phyloP scores from a whole-genome alignment of 1,140 invertebrate genomes.

The Atopsyche davidsoni region DNA sequence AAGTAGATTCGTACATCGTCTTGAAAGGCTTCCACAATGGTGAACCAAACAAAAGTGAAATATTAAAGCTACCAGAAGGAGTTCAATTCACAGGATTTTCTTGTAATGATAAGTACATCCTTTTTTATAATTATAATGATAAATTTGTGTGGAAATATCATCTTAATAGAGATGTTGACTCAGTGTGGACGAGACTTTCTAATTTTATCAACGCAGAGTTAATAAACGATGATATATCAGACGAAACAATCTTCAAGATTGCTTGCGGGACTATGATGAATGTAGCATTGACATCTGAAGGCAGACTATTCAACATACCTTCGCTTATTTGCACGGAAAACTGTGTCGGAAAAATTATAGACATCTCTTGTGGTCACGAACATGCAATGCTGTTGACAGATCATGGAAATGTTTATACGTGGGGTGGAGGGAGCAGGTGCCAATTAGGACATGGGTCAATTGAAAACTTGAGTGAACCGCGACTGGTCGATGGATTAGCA shows the following conservation, averaged over 20 bases:
- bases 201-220: constrained; percentile 21
- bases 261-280: constrained; percentile 41
- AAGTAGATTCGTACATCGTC: constrained; percentile 18
- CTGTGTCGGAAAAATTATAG: constrained; percentile 49
- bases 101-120: constrained; percentile 21
- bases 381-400: constrained; percentile 68
- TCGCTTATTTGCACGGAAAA: constrained; percentile 50
- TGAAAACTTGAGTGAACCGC: constrained; percentile 55
- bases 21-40: constrained; percentile 21
- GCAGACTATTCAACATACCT: constrained; percentile 56
- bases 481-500: constrained; percentile 61
- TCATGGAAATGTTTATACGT: constrained; percentile 68
- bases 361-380: constrained; percentile 71
- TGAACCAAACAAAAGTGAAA: constrained; percentile 2
- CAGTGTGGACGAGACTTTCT: constrained; percentile 20
- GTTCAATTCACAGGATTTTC: constrained; percentile 10
- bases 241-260: constrained; percentile 36
- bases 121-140: constrained; percentile 23
- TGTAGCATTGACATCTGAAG: constrained; percentile 45
- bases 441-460: constrained; percentile 75
- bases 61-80: constrained; percentile 9
- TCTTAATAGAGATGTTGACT: constrained; percentile 16
- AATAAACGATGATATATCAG: constrained; percentile 2
- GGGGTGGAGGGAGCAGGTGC: constrained; percentile 76
- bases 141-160: constrained; percentile 25